Evolutionary conservation across 2,113 vertebrate genomes (phyloP), one percentile per base, ranked within the genome.

Genomic region (Fukomys damarensis): DNA sequence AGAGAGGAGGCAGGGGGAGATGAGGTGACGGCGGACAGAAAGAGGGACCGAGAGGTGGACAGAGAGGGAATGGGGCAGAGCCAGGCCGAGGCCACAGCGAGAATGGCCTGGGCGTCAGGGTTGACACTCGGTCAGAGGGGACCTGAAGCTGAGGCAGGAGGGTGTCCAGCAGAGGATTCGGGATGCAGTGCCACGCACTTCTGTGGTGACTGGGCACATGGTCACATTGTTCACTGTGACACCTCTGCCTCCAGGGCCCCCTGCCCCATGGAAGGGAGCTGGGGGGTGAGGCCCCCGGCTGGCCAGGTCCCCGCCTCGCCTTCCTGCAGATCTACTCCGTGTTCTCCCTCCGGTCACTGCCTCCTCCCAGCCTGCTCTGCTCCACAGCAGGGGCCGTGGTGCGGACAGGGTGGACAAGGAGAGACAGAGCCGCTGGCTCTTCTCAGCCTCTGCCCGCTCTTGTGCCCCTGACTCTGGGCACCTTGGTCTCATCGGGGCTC

Each of bases 361-460:
- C 17, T 84, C 84, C 96, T 88, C 77, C 68, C 4, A 0, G 70
- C 54, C 43, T 19, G 1, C 26, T 22, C 63, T 65, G 12, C 0
- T 0, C 56, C 2, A 9, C 16, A 70, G 72, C 54, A 5, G 41
- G 70, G 6, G n/a, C n/a, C n/a, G n/a, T n/a, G n/a, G n/a, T n/a
- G n/a, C n/a, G 95, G 49, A 9, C 28, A 1, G 30, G 20, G 35
- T 4, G 22, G 89, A 17, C 2, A 28, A 4, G 24, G 26, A 32
- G 0, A 2, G 10, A 4, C 12, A 0, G n/a, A 54, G n/a, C 13
- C 0, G 1, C 35, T 1, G 0, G 19, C 28, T 24, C 66, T 5
- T 30, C 38, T 22, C 43, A 19, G 41, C 59, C 65, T 3, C 22
- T 52, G 58, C 14, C 35, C 9, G 35, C 35, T 28, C 59, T 20